Percentiles rank a stretch among this genome's conserved stretches.
Evolutionary conservation across 1,140 invertebrate genomes (phyloP).

Genomic region (Oscheius sp.): DNA sequence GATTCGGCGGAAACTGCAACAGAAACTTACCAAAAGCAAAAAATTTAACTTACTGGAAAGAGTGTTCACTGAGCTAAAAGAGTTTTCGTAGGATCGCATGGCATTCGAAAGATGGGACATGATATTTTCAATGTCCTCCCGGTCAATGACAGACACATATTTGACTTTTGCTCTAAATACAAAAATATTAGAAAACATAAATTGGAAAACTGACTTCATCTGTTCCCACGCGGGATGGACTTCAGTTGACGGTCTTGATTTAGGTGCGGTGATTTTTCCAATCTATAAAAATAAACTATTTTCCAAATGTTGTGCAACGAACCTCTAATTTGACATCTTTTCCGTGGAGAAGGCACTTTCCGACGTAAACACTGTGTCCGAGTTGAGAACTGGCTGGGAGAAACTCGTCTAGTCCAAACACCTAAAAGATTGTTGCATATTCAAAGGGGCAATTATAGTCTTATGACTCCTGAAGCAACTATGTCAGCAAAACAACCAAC

Average conservation of each 20-base stretch:
- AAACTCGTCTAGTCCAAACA: conserved; percentile 41
- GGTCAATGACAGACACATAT: conserved; percentile 20
- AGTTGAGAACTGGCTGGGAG: conserved; percentile 21
- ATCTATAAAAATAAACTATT: conserved; percentile 9
- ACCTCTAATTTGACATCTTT: conserved; percentile 37
- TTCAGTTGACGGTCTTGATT: background rate
- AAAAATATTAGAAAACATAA: background rate
- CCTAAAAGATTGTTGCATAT: conserved; percentile 18
- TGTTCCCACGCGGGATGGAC: background rate
- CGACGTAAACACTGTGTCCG: conserved; percentile 31
- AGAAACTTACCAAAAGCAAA: background rate
- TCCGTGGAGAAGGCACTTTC: conserved; percentile 33
- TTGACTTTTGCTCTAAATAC: conserved; percentile 13
- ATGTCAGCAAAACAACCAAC: background rate
- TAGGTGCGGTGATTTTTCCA: conserved; percentile 12
- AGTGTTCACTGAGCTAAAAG: conserved; percentile 12
- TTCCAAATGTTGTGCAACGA: background rate
- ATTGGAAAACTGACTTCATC: conserved; percentile 10
- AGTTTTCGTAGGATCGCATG: conserved; percentile 12
- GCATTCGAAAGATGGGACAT: background rate
- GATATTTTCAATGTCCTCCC: conserved; percentile 24
- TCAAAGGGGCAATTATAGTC: background rate
- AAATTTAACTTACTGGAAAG: background rate
- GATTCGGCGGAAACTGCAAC: conserved; percentile 18
- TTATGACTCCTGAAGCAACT: background rate